Percentiles rank a stretch among this genome's conserved stretches.
phyloP scores from a whole-genome alignment of 92 coral and sea anemone species.

The Epizoanthus rinbou region DNA sequence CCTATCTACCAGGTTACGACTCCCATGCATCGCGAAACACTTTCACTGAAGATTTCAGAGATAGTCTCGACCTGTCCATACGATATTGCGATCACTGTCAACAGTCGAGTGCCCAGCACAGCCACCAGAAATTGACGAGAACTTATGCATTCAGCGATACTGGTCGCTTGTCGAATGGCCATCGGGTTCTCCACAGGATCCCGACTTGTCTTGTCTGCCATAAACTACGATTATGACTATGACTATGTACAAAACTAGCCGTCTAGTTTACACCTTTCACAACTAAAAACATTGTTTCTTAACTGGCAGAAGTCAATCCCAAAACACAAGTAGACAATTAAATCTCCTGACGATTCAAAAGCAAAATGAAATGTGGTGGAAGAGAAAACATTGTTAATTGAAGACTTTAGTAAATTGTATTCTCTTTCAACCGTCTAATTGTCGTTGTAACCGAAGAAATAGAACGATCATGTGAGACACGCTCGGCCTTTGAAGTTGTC shows the following conservation, averaged over 20 bases:
- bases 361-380: constrained; percentile 5
- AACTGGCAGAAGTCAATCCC: not conserved
- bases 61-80: constrained; percentile 6
- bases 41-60: constrained; percentile 25
- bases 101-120: constrained; percentile 7
- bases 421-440: constrained; percentile 65
- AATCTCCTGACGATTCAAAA: constrained; percentile 4
- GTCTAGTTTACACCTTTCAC: not conserved
- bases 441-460: constrained; percentile 74
- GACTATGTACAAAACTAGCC: not conserved
- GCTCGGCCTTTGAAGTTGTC: constrained; percentile 21
- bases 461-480: constrained; percentile 54
- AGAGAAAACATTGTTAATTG: constrained; percentile 46
- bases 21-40: not conserved
- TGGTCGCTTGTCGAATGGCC: constrained; percentile 14
- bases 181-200: constrained; percentile 5
- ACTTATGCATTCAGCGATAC: constrained; percentile 11
- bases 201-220: not conserved
- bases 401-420: constrained; percentile 62
- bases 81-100: constrained; percentile 3
- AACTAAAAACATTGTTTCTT: not conserved
- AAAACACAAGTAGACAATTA: not conserved
- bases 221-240: not conserved
- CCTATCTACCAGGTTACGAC: constrained; percentile 5
- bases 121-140: constrained; percentile 35